These are phyloP conservation scores for Chascanopsetta lugubris DNA, from an alignment of 2,113 vertebrate genomes.

Conservation along the genomic window DNA sequence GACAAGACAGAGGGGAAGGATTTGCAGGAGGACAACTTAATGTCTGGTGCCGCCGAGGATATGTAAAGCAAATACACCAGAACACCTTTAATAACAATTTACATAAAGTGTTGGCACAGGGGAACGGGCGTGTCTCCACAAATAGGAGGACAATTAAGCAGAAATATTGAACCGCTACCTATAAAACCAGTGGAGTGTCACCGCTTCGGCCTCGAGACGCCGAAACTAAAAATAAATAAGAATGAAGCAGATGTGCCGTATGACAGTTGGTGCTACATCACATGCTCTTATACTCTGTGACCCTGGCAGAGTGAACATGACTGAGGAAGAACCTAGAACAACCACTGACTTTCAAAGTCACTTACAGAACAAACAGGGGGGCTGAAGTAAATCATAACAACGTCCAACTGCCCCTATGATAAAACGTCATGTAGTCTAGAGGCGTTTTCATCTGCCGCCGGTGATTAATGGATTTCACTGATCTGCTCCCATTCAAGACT, in stretches of 20 bases:
- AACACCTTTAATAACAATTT: slow-evolving; percentile 14
- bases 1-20: slow-evolving; percentile 28
- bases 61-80: slow-evolving; percentile 27
- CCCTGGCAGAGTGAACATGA: neutral
- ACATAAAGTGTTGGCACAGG: neutral
- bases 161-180: neutral
- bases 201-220: neutral
- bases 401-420: slow-evolving; percentile 9
- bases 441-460: slow-evolving; percentile 20
- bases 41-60: slow-evolving; percentile 34
- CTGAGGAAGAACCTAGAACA: neutral
- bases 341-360: slow-evolving; percentile 9
- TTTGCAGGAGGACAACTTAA: slow-evolving; percentile 38
- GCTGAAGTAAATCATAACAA: slow-evolving; percentile 20
- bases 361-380: slow-evolving; percentile 11
- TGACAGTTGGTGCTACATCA: neutral
- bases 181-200: neutral
- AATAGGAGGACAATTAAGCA: slow-evolving; percentile 6
- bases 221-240: neutral
- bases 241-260: too few species aligned
- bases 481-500: slow-evolving; percentile 5
- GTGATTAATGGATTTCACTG: slow-evolving; percentile 25
- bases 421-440: slow-evolving; percentile 5
- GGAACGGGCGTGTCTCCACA: neutral
- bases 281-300: neutral